Evolutionary conservation across 2,888 invertebrate species (phyloP).

Genomic region (Hemicrepidius hirtus): DNA sequence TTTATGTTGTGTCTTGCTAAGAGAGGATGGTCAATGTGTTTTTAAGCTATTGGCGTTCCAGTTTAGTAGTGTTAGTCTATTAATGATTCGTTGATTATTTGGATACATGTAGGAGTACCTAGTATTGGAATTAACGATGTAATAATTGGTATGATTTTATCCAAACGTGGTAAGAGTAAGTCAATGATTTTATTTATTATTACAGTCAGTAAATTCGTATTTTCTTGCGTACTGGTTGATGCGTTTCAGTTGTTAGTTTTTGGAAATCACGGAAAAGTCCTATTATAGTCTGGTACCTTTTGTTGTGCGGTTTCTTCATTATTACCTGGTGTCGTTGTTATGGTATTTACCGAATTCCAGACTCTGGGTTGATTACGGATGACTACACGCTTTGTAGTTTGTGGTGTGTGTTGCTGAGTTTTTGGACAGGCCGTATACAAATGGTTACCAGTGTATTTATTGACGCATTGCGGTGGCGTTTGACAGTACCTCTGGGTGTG

Average conservation of each 20-base stretch:
- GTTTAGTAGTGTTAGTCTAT: not conserved
- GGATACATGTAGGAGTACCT: not conserved
- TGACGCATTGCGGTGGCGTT: not conserved
- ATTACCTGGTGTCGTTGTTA: not conserved
- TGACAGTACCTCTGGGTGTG: not conserved
- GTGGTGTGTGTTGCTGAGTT: not conserved
- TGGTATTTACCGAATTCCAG: slow-evolving; percentile 6
- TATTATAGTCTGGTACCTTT: not conserved
- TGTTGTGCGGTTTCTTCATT: slow-evolving; percentile 6
- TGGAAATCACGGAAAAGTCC: not conserved
- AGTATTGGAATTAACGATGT: slow-evolving; percentile 2
- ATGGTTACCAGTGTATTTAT: slow-evolving; percentile 1
- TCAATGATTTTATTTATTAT: slow-evolving; percentile 1
- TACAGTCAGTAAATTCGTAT: slow-evolving; percentile 3
- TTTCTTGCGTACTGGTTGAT: not conserved
- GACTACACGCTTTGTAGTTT: not conserved
- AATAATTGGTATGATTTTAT: slow-evolving; percentile 10
- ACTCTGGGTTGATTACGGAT: not conserved
- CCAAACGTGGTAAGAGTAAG: not conserved
- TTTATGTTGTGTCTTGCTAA: not conserved
- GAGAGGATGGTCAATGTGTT: not conserved
- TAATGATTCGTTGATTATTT: not conserved
- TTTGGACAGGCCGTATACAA: not conserved
- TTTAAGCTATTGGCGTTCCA: slow-evolving; percentile 2
- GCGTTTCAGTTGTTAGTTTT: not conserved